phyloP scores from a whole-genome alignment of 2,113 vertebrate species.

The Pomatostomus ruficeps region DNA sequence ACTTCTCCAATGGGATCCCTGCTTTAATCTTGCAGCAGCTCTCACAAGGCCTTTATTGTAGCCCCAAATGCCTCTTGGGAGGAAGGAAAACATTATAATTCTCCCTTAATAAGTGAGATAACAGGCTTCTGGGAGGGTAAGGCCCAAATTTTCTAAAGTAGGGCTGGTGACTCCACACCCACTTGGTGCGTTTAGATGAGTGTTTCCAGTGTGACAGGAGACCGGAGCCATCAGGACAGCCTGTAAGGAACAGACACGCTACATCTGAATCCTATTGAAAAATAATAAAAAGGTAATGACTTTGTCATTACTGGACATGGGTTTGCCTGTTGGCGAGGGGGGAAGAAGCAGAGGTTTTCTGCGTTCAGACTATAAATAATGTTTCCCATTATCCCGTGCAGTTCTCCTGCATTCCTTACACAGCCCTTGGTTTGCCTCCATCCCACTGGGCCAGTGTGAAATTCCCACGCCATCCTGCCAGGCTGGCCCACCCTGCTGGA shows the following conservation, averaged over 20 bases:
- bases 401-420: not conserved
- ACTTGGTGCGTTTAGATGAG: not conserved
- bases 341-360: constrained; percentile 33
- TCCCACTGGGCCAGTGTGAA: not conserved
- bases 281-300: constrained; percentile 82
- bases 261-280: constrained; percentile 76
- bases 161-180: constrained; percentile 39
- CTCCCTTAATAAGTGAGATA: constrained; percentile 63
- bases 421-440: not conserved
- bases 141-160: constrained; percentile 50
- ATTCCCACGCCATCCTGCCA: not conserved
- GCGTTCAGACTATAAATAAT: constrained; percentile 70
- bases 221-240: not conserved
- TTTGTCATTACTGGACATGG: constrained; percentile 79
- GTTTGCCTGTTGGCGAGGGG: constrained; percentile 60
- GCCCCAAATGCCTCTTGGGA: constrained; percentile 45
- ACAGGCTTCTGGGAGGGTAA: constrained; percentile 54
- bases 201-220: not conserved
- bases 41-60: constrained; percentile 50
- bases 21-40: constrained; percentile 48
- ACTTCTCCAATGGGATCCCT: constrained; percentile 45
- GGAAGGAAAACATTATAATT: constrained; percentile 55
- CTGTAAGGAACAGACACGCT: constrained; percentile 32
- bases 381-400: constrained; percentile 61
- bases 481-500: not conserved